phyloP scores from a whole-genome alignment of 1,140 invertebrate species.

The Phthorimaea operculella region DNA sequence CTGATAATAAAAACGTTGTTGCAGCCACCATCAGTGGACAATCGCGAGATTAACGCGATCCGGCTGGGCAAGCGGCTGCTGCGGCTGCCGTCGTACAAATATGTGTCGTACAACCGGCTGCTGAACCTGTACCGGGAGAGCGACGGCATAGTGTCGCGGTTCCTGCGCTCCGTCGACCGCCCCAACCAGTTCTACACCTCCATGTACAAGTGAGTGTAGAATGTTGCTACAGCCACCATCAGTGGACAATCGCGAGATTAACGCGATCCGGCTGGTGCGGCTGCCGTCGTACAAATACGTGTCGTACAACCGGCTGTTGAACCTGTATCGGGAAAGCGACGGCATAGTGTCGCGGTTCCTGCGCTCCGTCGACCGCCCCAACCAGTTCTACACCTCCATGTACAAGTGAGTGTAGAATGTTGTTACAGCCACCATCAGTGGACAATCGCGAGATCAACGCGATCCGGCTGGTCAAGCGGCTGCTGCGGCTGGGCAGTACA shows the following conservation, averaged over 20 bases:
- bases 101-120: constrained; percentile 43
- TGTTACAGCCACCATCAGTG: constrained; percentile 8
- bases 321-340: constrained; percentile 42
- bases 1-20: background rate
- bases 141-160: constrained; percentile 44
- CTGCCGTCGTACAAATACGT: constrained; percentile 40
- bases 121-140: constrained; percentile 41
- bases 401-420: constrained; percentile 15
- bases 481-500: constrained; percentile 35
- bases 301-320: constrained; percentile 41
- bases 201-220: constrained; percentile 55
- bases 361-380: constrained; percentile 32
- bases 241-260: constrained; percentile 36
- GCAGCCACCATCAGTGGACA: constrained; percentile 16
- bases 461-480: constrained; percentile 31
- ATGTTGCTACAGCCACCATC: background rate
- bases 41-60: constrained; percentile 42
- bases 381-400: constrained; percentile 52
- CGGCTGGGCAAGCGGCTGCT: constrained; percentile 31
- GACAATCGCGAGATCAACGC: constrained; percentile 40
- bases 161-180: constrained; percentile 34
- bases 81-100: constrained; percentile 36
- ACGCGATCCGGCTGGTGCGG: constrained; percentile 37
- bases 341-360: constrained; percentile 46
- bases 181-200: constrained; percentile 50